Base-by-base conservation (phyloP, 64 coral and sea anemone genomes). In the Porites lutea region DNA sequence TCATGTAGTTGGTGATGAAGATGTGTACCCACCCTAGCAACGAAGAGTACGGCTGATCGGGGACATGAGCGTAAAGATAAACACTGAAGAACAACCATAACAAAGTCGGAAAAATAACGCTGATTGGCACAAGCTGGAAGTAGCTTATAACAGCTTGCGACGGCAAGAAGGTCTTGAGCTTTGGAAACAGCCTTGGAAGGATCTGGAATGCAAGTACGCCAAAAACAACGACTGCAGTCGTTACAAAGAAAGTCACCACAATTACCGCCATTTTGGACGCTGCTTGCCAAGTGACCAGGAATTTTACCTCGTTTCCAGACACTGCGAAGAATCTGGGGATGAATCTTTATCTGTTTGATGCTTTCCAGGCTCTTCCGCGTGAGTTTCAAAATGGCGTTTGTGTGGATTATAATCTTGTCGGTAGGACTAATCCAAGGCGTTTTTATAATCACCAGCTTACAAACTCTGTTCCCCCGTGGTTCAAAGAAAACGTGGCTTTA, bases 381-480 rank as follows among this genome's bases (percentile, higher is more conserved):
- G 23, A 37, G 8, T 6, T 83, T 44, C 75, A 95, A 96, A 9
- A 98, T 98, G 97, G 97, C 97, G 83, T 72, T 98, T 20, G 97
- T 98, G 46, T 93, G 89, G 91, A 68, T 96, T 44, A 82, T 98
- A 46, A 95, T 93, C 60, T 75, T 88, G 16, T 79, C 79, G 44
- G 97, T 98, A 0, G 97, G 97, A 52, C 69, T 96, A 16, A 93
- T 99, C 5, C 97, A 99, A 74, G 91, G 91, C 52, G 89, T 86
- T 74, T 99, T 99, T 79, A 74, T 99, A 16, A 95, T 99, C 60
- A 96, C 52, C 64, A 99, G 91, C 51, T 57, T 96, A 43, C 97
- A 93, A 79, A 90, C 91, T 7, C 64, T 95, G 27, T 99, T 96
- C 63, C 88, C 94, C 1, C 89, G 89, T 14, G 81, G 88, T 10